Evolutionary conservation across 2,113 vertebrate genomes (phyloP).

Genomic region (Okapia johnstoni): DNA sequence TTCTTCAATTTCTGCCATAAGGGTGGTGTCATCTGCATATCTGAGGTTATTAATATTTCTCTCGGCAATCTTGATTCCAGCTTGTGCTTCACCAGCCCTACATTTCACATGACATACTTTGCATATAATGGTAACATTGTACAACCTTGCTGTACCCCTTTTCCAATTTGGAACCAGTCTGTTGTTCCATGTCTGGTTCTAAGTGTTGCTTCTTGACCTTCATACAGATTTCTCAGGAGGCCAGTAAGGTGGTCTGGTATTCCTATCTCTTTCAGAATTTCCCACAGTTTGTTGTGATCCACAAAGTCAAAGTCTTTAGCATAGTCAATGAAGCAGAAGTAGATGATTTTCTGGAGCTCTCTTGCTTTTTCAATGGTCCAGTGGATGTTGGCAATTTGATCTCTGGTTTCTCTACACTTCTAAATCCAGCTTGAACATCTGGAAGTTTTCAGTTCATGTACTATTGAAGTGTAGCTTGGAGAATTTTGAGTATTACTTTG

Average conservation of each 20-base stretch:
- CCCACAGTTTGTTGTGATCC: background rate
- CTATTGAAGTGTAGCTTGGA: background rate
- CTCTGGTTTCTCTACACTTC: background rate
- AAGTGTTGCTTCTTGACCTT: background rate
- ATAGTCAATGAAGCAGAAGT: background rate
- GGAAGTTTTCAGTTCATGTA: background rate
- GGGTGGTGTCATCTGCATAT: background rate
- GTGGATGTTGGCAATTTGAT: background rate
- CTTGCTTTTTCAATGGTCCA: background rate
- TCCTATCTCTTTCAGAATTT: background rate
- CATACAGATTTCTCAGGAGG: background rate
- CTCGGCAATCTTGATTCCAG: background rate
- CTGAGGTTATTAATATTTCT: background rate
- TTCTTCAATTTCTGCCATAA: background rate
- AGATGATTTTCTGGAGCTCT: background rate
- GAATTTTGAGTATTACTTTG: background rate
- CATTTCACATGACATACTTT: background rate
- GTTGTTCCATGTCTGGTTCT: background rate
- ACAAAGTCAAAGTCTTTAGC: background rate
- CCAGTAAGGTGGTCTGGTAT: background rate
- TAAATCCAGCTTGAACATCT: background rate
- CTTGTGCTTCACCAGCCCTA: background rate
- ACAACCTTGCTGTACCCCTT: background rate
- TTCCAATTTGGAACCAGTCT: background rate
- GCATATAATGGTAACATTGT: background rate